Percentiles rank a stretch among this genome's conserved stretches.
Conservation (phyloP, 2,113 vertebrate species). For the Sceloporus undulatus region DNA sequence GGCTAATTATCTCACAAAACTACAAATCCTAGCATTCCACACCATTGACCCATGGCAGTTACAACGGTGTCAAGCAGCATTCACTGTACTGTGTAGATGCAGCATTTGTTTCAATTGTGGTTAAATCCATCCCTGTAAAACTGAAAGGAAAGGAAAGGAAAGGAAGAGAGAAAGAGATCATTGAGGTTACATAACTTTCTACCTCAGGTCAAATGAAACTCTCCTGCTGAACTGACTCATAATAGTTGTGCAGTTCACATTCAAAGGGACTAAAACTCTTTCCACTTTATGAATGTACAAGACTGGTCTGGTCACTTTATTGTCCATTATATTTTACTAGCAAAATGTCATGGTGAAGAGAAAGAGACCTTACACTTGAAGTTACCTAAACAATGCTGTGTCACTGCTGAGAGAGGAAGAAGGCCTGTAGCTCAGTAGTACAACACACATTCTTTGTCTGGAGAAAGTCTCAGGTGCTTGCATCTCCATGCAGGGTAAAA, state of each 20-base stretch:
- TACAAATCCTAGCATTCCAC: too few relatives aligned
- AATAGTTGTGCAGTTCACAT: conserved; percentile 12
- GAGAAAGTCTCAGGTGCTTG: too few relatives aligned
- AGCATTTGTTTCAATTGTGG: background rate
- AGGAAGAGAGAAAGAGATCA: background rate
- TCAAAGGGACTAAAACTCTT: background rate
- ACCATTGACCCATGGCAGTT: too few relatives aligned
- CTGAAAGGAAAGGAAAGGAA: background rate
- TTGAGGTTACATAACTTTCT: background rate
- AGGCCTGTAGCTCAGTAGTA: background rate
- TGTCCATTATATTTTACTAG: background rate
- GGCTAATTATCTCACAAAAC: too few relatives aligned
- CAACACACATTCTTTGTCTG: too few relatives aligned
- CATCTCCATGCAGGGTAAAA: too few relatives aligned
- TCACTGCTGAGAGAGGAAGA: background rate
- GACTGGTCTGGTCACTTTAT: background rate
- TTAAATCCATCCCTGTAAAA: background rate
- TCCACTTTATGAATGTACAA: background rate
- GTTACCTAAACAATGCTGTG: background rate
- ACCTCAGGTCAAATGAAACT: background rate
- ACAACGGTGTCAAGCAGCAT: too few relatives aligned
- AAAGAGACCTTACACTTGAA: background rate
- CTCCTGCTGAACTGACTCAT: background rate
- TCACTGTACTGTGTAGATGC: background rate
- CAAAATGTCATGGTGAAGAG: background rate